These are phyloP conservation scores for Seriola quinqueradiata DNA, from an alignment of 2,113 vertebrate genomes.

Conservation along the genomic window DNA sequence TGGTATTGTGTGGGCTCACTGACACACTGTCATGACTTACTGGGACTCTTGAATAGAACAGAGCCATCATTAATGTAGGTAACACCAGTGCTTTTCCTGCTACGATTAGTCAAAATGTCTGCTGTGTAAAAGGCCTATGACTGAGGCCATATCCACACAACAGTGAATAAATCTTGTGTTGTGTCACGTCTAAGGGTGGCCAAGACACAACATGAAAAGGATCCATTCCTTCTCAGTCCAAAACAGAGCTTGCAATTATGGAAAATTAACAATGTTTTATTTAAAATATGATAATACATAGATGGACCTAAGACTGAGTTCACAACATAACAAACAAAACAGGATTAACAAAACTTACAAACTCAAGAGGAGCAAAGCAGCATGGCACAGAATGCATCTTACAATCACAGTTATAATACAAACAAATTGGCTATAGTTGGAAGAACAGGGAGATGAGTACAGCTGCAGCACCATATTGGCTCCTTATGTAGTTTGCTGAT, in stretches of 20 bases:
- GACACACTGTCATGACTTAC: neutral
- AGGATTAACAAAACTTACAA: neutral
- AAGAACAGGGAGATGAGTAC: neutral
- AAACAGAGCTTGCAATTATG: too few relatives aligned
- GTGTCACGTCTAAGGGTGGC: neutral
- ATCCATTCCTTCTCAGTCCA: neutral
- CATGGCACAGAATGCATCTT: neutral
- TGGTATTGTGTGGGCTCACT: neutral
- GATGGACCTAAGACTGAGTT: neutral
- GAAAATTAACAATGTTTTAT: neutral
- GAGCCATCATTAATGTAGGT: neutral
- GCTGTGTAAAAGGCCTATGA: neutral
- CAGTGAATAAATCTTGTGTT: neutral
- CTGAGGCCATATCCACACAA: neutral
- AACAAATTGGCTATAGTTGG: neutral
- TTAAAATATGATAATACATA: neutral
- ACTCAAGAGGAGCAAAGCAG: neutral
- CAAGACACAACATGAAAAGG: neutral
- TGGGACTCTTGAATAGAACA: neutral
- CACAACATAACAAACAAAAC: neutral
- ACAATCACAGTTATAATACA: neutral
- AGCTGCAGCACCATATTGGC: neutral
- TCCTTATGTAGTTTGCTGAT: neutral
- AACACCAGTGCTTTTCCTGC: neutral
- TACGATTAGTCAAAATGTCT: neutral